Evolutionary conservation across 2,888 invertebrate species (phyloP).

Genomic region (Germaria angustata): DNA sequence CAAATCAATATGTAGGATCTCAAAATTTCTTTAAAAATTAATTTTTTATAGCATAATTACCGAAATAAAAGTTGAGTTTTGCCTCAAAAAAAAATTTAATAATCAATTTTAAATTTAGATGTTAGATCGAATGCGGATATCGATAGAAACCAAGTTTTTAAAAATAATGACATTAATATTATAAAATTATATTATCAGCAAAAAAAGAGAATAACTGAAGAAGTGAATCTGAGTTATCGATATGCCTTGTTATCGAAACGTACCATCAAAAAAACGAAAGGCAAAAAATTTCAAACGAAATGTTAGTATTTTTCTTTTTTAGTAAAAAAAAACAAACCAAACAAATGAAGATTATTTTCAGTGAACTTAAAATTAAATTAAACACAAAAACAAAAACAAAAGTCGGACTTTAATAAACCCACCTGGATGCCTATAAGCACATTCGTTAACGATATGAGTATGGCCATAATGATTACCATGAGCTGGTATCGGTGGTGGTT

Average conservation of each 20-base stretch:
- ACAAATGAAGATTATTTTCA: conserved; percentile 8
- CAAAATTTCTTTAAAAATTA: too few relatives aligned
- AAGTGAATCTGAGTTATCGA: neutral
- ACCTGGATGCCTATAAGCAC: conserved; percentile 80
- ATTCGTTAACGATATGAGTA: conserved; percentile 76
- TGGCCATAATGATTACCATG: conserved; percentile 77
- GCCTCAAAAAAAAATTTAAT: too few relatives aligned
- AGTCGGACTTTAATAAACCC: conserved; percentile 68
- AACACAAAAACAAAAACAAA: conserved; percentile 60
- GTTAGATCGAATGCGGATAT: too few relatives aligned
- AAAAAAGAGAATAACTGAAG: too few relatives aligned
- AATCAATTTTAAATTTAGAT: too few relatives aligned
- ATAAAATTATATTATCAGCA: too few relatives aligned
- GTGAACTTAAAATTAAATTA: conserved; percentile 53
- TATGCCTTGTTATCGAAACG: neutral
- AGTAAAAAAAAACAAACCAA: conserved; percentile 12
- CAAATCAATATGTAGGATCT: too few relatives aligned
- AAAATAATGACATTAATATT: too few relatives aligned
- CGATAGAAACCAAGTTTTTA: too few relatives aligned
- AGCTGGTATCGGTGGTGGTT: conserved; percentile 83
- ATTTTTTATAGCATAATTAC: too few relatives aligned
- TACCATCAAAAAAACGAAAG: neutral
- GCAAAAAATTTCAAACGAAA: neutral
- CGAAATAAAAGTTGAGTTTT: too few relatives aligned
- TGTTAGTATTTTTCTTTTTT: neutral